A percentile compares a stretch with the other conserved stretches of the same genome.
Conservation (phyloP, 2,797 vertebrate species). For the Cercopithecus hamlyni region DNA sequence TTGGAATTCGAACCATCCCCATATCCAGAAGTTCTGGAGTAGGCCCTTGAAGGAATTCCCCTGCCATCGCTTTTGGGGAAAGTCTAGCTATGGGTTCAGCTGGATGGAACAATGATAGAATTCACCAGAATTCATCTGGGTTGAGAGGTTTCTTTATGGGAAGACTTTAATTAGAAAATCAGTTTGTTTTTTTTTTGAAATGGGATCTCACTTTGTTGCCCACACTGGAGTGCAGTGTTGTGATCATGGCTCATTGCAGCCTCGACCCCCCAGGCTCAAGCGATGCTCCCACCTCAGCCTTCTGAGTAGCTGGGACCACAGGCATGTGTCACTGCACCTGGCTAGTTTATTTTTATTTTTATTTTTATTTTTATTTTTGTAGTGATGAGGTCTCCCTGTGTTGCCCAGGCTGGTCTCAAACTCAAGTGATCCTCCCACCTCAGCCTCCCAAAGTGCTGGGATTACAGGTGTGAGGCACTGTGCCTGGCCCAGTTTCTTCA, state of each 20-base stretch:
- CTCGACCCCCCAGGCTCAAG: not conserved
- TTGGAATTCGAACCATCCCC: not conserved
- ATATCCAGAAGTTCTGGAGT: not conserved
- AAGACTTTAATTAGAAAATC: not conserved
- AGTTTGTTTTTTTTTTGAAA: not conserved
- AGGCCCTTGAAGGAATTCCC: not conserved
- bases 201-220: not conserved
- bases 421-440: not conserved
- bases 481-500: not conserved
- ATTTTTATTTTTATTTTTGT: not conserved
- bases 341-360: not conserved
- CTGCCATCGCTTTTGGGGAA: not conserved
- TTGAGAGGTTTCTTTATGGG: not conserved
- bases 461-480: not conserved
- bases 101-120: not conserved
- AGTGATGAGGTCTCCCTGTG: not conserved
- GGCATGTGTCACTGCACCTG: not conserved
- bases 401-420: not conserved
- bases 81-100: not conserved
- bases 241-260: not conserved
- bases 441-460: not conserved
- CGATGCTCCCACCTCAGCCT: not conserved
- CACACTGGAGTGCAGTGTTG: not conserved
- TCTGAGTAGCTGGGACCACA: not conserved
- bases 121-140: not conserved